phyloP scores from a whole-genome alignment of 2,797 vertebrate genomes.

The Rhinoraja longicauda region DNA sequence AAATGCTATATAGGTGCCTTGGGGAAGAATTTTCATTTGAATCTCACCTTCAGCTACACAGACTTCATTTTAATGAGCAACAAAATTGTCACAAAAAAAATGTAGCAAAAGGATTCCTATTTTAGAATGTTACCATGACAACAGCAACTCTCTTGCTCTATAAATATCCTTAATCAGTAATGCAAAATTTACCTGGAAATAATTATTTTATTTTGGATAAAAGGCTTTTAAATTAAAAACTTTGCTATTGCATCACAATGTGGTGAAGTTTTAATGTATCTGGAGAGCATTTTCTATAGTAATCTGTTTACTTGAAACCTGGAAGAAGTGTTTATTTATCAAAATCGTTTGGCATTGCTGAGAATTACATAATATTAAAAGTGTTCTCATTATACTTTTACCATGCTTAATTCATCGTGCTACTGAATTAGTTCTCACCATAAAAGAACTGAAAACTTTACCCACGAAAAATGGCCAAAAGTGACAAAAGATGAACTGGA shows the following conservation, averaged over 20 bases:
- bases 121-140: neutral
- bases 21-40: neutral
- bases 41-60: neutral
- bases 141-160: neutral
- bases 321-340: neutral
- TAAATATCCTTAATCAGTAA: slow-evolving; percentile 3
- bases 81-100: neutral
- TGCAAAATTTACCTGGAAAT: slow-evolving; percentile 4
- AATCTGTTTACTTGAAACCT: neutral
- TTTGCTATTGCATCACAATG: slow-evolving; percentile 7
- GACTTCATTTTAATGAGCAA: neutral
- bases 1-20: neutral
- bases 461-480: no score
- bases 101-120: slow-evolving; percentile 4
- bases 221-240: neutral
- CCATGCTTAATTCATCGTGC: no score
- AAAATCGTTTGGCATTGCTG: neutral
- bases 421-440: no score
- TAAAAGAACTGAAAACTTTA: no score
- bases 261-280: neutral
- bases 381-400: neutral
- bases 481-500: no score
- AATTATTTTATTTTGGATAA: neutral
- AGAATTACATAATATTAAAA: neutral
- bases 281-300: neutral